Percentiles rank a stretch among this genome's conserved stretches.
phyloP scores from a whole-genome alignment of 2,888 invertebrate species.

The Callinectes sapidus region DNA sequence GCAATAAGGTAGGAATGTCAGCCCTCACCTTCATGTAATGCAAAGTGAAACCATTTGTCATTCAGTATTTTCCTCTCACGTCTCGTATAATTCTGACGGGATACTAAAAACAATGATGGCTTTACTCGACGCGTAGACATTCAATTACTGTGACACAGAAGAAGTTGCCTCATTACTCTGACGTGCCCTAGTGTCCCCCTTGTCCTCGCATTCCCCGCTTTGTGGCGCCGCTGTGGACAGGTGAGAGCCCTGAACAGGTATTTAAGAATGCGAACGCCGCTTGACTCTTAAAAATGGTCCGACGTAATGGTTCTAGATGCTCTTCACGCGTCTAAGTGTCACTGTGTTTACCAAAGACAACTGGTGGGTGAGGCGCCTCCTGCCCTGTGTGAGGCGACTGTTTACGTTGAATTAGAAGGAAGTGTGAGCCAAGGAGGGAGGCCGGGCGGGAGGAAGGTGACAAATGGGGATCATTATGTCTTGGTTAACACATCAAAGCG shows the following conservation, averaged over 20 bases:
- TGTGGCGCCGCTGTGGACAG: constrained; percentile 6
- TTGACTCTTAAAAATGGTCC: background rate
- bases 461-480: constrained; percentile 2
- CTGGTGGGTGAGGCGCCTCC: constrained; percentile 3
- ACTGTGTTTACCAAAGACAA: constrained; percentile 31
- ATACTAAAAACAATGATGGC: background rate
- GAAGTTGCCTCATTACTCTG: background rate
- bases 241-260: constrained; percentile 19
- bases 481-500: background rate
- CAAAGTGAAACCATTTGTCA: background rate
- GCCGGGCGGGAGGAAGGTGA: background rate
- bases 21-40: background rate
- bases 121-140: background rate
- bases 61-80: background rate
- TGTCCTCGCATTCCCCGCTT: constrained; percentile 3
- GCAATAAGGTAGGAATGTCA: background rate
- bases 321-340: constrained; percentile 11
- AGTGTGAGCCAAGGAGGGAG: background rate
- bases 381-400: background rate
- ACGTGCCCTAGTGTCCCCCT: background rate
- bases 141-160: background rate
- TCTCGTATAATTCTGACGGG: background rate
- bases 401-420: background rate
- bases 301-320: background rate
- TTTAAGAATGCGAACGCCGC: constrained; percentile 9